phyloP scores from a whole-genome alignment of 2,113 vertebrate species.

The Ptychochromis oligacanthus region DNA sequence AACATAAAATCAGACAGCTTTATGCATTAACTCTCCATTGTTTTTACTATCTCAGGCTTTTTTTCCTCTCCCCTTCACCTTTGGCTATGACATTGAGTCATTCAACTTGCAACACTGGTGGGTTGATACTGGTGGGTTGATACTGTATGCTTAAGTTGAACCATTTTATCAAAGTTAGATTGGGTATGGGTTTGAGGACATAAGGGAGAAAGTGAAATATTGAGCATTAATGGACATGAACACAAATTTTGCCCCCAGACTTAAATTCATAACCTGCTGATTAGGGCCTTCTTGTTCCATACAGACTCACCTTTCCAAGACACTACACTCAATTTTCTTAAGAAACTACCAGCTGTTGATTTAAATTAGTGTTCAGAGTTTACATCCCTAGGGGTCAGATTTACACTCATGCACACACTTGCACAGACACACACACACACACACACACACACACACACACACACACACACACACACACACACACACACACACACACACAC shows the following conservation, averaged over 20 bases:
- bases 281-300: background rate
- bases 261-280: slow-evolving; percentile 46
- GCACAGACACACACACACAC: background rate
- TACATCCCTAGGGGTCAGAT: slow-evolving; percentile 22
- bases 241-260: slow-evolving; percentile 7
- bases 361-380: slow-evolving; percentile 5
- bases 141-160: background rate
- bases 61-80: background rate
- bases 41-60: slow-evolving; percentile 1
- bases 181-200: background rate
- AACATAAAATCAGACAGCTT: background rate
- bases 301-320: background rate
- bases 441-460: background rate
- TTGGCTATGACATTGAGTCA: slow-evolving; percentile 9
- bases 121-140: background rate
- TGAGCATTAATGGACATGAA: slow-evolving; percentile 33
- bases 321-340: background rate
- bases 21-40: background rate
- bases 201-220: background rate
- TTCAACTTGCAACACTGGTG: background rate
- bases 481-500: background rate
- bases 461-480: background rate
- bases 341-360: slow-evolving; percentile 31
- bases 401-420: background rate
- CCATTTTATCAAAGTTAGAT: background rate